Base-by-base conservation (phyloP, 2,797 vertebrate genomes). In the Ceyx erithaca region DNA sequence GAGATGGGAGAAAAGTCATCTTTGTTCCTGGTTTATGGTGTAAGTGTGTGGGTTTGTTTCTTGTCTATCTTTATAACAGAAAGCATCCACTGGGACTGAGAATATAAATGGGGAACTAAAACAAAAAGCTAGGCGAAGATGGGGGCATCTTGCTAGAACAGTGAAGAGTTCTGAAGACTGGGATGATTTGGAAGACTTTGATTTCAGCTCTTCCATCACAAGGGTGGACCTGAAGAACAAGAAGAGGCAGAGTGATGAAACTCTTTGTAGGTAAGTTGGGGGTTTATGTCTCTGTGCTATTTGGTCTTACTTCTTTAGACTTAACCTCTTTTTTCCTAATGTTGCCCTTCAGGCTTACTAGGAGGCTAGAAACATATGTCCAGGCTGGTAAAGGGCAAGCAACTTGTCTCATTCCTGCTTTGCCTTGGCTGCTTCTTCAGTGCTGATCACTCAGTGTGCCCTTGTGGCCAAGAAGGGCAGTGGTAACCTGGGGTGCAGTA, bases 101-200 rank as follows among this genome's bases (percentile, higher is more conserved):
- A 98, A 98, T 87, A 87, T 97, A 68, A 98, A 98, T 52, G 80
- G 97, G 30, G 97, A 98, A 70, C 96, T 98, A 91, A 98, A 99
- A 80, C 96, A 98, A 69, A 99, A 99, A 96, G 97, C 96, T 64
- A 98, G 98, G 49, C 98, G 98, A 63, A 98, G 98, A 40, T 99
- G 99, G 99, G 98, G 98, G 30, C 98, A 98, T 10, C 93, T 98
- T 73, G 96, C 98, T 23, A 98, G 98, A 92, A 96, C 97, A 22
- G 88, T 97, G 3, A 99, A 98, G 93, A 97, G 95, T 70, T 97
- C 97, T 3, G 98, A 99, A 25, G 98, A 98, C 46, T 99, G 98
- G 99, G 98, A 98, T 21, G 98, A 99, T 55, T 94, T 98, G 28
- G 98, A 99, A 80, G 98, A 98, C 64, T 77, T 96, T 4, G 98